Percentiles rank a stretch among this genome's conserved stretches.
Conservation (phyloP, 1,140 invertebrate species). For the Meloidogyne floridensis region DNA sequence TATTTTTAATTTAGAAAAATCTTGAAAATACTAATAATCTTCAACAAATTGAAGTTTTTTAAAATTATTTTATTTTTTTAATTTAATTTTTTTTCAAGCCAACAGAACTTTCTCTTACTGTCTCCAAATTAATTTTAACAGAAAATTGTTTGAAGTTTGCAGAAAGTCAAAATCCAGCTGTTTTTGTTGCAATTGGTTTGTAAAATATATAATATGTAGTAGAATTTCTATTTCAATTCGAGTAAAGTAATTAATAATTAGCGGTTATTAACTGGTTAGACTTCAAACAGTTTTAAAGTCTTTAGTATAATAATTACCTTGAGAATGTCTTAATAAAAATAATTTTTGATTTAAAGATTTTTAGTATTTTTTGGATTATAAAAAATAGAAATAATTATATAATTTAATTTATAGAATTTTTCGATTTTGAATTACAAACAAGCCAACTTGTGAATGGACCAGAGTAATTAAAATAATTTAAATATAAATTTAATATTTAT, state of each 20-base stretch:
- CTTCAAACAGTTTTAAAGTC: too few relatives aligned
- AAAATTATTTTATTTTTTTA: not conserved
- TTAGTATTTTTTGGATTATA: too few relatives aligned
- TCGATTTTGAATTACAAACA: slow-evolving; percentile 63
- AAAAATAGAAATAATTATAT: not conserved
- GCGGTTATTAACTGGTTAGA: too few relatives aligned
- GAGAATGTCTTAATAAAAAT: too few relatives aligned
- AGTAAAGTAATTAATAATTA: too few relatives aligned
- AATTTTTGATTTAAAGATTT: too few relatives aligned
- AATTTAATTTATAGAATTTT: slow-evolving; percentile 48
- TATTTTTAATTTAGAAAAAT: slow-evolving; percentile 22
- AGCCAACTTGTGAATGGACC: slow-evolving; percentile 53
- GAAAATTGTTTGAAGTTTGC: slow-evolving; percentile 39
- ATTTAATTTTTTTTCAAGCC: slow-evolving; percentile 18
- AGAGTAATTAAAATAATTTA: slow-evolving; percentile 37
- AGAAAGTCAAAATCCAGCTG: slow-evolving; percentile 33
- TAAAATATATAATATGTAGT: not conserved
- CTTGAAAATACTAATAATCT: not conserved
- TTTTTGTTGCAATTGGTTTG: slow-evolving; percentile 51
- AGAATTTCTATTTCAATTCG: too few relatives aligned
- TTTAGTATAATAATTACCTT: too few relatives aligned
- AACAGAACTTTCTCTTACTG: slow-evolving; percentile 43
- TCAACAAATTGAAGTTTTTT: slow-evolving; percentile 22
- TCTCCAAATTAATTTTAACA: slow-evolving; percentile 43
- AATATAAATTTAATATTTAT: slow-evolving; percentile 30